Evolutionary conservation across 2,113 vertebrate genomes (phyloP), one percentile per base, ranked within the genome.

Genomic region (Eptatretus burgeri): DNA sequence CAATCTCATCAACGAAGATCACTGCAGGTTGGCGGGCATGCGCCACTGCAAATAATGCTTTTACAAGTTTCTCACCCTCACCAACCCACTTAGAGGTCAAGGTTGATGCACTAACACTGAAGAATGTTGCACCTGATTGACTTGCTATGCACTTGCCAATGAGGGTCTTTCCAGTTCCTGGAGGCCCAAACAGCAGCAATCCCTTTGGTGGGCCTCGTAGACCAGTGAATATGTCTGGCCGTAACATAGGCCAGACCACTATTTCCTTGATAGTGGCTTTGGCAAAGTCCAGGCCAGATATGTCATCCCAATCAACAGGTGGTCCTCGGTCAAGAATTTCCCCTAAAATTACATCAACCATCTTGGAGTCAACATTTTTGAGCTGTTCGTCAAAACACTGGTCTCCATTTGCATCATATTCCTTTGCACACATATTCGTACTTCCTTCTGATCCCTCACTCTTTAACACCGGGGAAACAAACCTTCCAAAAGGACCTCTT

Each of bases 41-140:
- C 1, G 87, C 87, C 10, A 95, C 86, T 13, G 85, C 71, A 2
- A 95, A 98, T 68, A 98, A 71, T 0, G 84, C 85, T 2, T 85
- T 80, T 9, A 95, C 91, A 87, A 98, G 91, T 70, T 98, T 98
- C 64, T 98, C 91, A 4, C 91, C 88, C 67, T 96, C 91, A 0
- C 91, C 91, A 9, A 96, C 85, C 88, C 91, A 98, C 13, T 96
- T 96, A 64, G 89, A 98, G 62, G 88, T 94, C 63, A 98, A 76
- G 1, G 89, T 94, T 10, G 91, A 94, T 17, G 89, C 89, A 14
- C 89, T 94, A 69, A 98, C 94, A 71, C 89, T 93, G 49, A 98
- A 98, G 73, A 98, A 98, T 0, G 89, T 96, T 1, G 91, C 89
- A 13, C 86, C 83, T 2, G 89, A 94, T 66, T 98, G 89, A 68